Percentiles rank a stretch among this genome's conserved stretches.
Conservation (phyloP, 2,888 invertebrate genomes). For the Eutolmus rufibarbis region DNA sequence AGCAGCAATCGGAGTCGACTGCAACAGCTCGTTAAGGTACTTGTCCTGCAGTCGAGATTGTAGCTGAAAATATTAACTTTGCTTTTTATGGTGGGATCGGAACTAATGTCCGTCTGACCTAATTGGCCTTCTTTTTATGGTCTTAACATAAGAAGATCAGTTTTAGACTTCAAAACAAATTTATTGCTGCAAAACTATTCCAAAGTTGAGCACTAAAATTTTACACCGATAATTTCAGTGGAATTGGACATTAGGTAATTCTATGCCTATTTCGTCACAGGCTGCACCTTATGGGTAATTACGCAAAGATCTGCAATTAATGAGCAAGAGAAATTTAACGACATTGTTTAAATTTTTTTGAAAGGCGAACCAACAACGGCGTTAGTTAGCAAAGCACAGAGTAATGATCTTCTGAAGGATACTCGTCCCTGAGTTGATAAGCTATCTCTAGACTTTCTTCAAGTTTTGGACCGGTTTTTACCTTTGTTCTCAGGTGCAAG, state of each 20-base stretch:
- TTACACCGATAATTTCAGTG: not conserved
- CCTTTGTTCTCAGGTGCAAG: not conserved
- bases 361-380: not conserved
- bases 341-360: not conserved
- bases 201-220: not conserved
- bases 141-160: not conserved
- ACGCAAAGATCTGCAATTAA: not conserved
- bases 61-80: not conserved
- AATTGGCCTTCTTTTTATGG: not conserved
- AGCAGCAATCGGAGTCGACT: not conserved
- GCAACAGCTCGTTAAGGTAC: not conserved
- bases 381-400: not conserved
- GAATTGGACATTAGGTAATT: not conserved
- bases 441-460: not conserved
- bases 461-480: not conserved
- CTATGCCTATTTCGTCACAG: not conserved
- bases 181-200: not conserved
- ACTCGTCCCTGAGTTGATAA: not conserved
- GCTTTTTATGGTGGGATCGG: not conserved
- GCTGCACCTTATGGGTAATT: not conserved
- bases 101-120: not conserved
- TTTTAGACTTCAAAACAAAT: not conserved
- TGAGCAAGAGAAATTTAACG: not conserved
- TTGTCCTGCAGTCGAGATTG: not conserved
- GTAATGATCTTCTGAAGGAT: not conserved